These are phyloP conservation scores for Myathropa florea DNA, from an alignment of 2,888 invertebrate species.

Conservation along the genomic window DNA sequence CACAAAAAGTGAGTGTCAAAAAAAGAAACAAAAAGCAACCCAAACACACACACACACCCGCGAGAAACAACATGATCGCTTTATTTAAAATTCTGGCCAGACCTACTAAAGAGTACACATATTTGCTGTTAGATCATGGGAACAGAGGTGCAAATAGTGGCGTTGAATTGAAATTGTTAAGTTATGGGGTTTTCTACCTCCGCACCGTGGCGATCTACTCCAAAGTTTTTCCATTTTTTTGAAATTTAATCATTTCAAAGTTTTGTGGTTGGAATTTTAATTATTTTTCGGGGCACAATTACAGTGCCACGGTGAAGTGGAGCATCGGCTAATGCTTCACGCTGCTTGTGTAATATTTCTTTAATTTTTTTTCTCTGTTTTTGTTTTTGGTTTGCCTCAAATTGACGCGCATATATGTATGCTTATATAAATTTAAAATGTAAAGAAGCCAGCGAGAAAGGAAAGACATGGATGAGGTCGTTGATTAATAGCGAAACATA, in stretches of 20 bases:
- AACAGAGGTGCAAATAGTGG: conserved; percentile 65
- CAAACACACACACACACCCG: background rate
- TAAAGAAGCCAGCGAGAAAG: conserved; percentile 27
- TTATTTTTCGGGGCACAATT: conserved; percentile 19
- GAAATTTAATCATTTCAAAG: conserved; percentile 63
- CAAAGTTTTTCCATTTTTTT: conserved; percentile 61
- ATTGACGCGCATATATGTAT: conserved; percentile 13
- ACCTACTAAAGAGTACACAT: conserved; percentile 41
- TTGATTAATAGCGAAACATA: conserved; percentile 51
- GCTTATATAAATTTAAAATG: conserved; percentile 41
- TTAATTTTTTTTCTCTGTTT: background rate
- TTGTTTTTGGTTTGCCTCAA: conserved; percentile 5
- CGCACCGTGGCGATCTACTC: conserved; percentile 32
- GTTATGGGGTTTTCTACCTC: conserved; percentile 64
- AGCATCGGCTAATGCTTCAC: conserved; percentile 18
- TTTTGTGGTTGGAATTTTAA: conserved; percentile 56
- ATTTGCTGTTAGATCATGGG: conserved; percentile 59
- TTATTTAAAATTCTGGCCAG: conserved; percentile 63
- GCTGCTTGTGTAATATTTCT: conserved; percentile 33
- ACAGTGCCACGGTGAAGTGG: conserved; percentile 15
- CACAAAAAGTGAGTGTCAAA: background rate
- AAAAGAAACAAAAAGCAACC: conserved; percentile 8
- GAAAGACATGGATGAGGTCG: conserved; percentile 41
- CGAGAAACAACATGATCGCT: background rate
- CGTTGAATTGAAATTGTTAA: conserved; percentile 64